Percentiles rank a stretch among this genome's conserved stretches.
Evolutionary conservation across 92 coral and sea anemone genomes (phyloP).

Genomic region (Heteractis magnifica): DNA sequence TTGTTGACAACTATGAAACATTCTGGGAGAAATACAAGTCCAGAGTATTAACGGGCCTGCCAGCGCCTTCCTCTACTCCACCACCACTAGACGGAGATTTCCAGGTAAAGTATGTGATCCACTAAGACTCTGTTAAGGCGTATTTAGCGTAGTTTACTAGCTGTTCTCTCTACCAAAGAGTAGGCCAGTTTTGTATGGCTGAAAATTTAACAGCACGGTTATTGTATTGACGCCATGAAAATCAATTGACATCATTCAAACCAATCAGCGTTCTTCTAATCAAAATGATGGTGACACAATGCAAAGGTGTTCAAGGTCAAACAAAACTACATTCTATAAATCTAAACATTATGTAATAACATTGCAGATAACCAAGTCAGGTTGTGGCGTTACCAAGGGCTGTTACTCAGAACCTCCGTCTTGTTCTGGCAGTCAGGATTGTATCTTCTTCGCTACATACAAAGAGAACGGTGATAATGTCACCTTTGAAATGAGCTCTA

Average conservation of each 20-base stretch:
- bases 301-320: no score
- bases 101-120: slow-evolving; percentile 18
- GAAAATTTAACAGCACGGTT: no score
- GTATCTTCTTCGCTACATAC: slow-evolving; percentile 60
- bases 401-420: slow-evolving; percentile 71
- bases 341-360: neutral
- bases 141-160: no score
- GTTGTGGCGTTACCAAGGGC: slow-evolving; percentile 53
- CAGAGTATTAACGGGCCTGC: slow-evolving; percentile 25
- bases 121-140: no score
- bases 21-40: slow-evolving; percentile 46
- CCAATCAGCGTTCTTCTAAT: no score
- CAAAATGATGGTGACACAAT: no score
- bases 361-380: slow-evolving; percentile 55
- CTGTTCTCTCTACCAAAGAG: no score
- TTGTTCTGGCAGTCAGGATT: slow-evolving; percentile 60
- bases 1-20: slow-evolving; percentile 22
- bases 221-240: no score
- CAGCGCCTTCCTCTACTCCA: slow-evolving; percentile 14
- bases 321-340: neutral
- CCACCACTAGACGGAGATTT: slow-evolving; percentile 38
- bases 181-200: no score
- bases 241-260: no score
- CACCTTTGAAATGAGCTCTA: slow-evolving; percentile 64
- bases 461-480: slow-evolving; percentile 48